Base-by-base conservation (phyloP, 2,888 invertebrate genomes). In the Hirtodrosophila trivittata region DNA sequence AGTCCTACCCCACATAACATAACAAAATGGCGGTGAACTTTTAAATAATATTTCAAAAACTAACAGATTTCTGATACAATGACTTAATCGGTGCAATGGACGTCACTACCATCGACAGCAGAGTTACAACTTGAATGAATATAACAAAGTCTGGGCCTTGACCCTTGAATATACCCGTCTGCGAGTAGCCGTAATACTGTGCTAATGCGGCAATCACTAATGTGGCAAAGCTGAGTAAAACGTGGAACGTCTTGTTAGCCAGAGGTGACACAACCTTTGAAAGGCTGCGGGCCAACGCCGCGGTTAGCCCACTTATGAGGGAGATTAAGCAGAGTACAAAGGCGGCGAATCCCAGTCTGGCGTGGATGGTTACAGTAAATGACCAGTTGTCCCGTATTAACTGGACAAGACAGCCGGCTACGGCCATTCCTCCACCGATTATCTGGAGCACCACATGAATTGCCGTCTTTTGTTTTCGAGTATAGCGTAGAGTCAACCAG, bases 181-280 rank as follows among this genome's bases (percentile, higher is more conserved):
- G 66, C 0, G 63, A 66, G 38, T 80, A 89, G n/a, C 89, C 89
- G 54, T 88, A 89, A 26, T 66, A 89, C 60, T 88, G 86, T 0
- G 88, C 74, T 41, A 85, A n/a, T 71, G 89, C 68, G 7, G 88
- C 89, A 3, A 81, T 69, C 1, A 84, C 80, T 57, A 86, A 89
- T 6, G 88, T 77, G 1, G 69, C 64, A 26, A 89, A 32, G 18
- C 89, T 87, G 13, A 89, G 50, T 3, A 84, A 12, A 18, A 84
- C 86, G 55, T 89, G 89, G 39, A 89, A 62, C 7, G 77, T 76
- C 49, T 89, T 89, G 56, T 87, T 89, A n/a, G 78, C 33, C 21
- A 89, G 43, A 0, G 89, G 89, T 0, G 74, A 76, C 1, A 86
- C 25, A 1, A 37, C 3, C 1, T 50, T 58, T 3, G 67, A 65